Evolutionary conservation across 2,113 vertebrate genomes (phyloP), one percentile per base, ranked within the genome.

Genomic region (Tapirus terrestris): DNA sequence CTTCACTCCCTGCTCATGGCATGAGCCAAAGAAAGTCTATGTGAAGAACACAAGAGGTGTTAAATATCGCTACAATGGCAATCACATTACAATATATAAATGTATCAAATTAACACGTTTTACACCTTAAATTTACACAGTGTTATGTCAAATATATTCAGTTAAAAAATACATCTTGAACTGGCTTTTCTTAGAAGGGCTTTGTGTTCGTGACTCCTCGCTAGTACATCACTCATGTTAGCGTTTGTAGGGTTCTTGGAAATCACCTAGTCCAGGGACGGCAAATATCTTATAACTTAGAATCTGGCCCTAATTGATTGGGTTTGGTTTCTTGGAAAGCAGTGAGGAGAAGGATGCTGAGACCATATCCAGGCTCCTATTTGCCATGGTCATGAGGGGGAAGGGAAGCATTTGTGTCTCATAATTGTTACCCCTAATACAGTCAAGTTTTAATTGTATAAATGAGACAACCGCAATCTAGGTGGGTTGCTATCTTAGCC

Each of bases 1-100:
- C 48, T 16, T 14, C 18, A n/a, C 3, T 75, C 20, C 20, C 20
- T 91, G 12, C 8, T 33, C 29, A n/a, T 20, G 67, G 13, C 14
- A 85, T 73, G 9, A 51, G 43, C n/a, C 87, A 94, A 77, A 85
- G 90, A 63, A 91, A 85, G 87, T 65, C 39, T 88, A 23, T n/a
- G 48, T 25, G 51, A 80, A 65, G 8, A 87, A 53, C 51, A 31
- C 48, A 36, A 67, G 73, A 53, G 58, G 33, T 21, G 27, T 23
- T 90, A 65, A 36, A 77, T 77, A 77, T 77, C 13, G 16, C 33
- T 77, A 39, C 43, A 77, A 31, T 2, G n/a, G 58, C 33, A 53
- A 48, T 65, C 16, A 21, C 18, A n/a, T 65, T 65, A 53, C 73
- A 27, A 21, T 77, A 39, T 13, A 6, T 77, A 77, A 89, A 3